Evolutionary conservation across 2,888 invertebrate genomes (phyloP).

Genomic region (Tanypteryx hageni): DNA sequence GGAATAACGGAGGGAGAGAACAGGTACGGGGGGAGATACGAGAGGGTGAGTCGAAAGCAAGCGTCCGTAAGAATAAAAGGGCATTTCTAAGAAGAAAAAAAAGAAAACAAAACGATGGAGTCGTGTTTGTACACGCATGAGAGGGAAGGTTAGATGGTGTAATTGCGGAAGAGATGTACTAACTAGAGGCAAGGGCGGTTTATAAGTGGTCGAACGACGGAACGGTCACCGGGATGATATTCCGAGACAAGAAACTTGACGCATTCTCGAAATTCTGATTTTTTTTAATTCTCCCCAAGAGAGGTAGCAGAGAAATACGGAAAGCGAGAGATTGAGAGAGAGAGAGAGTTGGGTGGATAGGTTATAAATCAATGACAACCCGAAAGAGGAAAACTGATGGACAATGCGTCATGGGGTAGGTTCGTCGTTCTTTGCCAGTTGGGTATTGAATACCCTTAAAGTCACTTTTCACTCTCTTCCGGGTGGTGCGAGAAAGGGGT

Average conservation of each 20-base stretch:
- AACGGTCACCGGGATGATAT: not conserved
- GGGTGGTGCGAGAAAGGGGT: not conserved
- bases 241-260: not conserved
- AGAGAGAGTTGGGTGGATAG: not conserved
- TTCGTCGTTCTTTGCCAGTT: not conserved
- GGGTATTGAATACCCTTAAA: not conserved
- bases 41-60: not conserved
- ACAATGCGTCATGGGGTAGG: not conserved
- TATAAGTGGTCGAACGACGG: not conserved
- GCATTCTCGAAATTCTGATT: not conserved
- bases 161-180: not conserved
- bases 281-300: not conserved
- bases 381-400: not conserved
- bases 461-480: not conserved
- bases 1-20: not conserved
- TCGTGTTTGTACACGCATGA: not conserved
- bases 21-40: not conserved
- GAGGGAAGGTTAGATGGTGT: not conserved
- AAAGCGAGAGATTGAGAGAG: not conserved
- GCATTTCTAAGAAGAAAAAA: not conserved
- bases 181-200: not conserved
- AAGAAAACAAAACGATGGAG: not conserved
- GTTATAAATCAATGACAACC: not conserved
- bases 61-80: not conserved
- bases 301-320: no score